Base-by-base conservation (phyloP, 2,113 vertebrate genomes). In the Ifrita kowaldi region DNA sequence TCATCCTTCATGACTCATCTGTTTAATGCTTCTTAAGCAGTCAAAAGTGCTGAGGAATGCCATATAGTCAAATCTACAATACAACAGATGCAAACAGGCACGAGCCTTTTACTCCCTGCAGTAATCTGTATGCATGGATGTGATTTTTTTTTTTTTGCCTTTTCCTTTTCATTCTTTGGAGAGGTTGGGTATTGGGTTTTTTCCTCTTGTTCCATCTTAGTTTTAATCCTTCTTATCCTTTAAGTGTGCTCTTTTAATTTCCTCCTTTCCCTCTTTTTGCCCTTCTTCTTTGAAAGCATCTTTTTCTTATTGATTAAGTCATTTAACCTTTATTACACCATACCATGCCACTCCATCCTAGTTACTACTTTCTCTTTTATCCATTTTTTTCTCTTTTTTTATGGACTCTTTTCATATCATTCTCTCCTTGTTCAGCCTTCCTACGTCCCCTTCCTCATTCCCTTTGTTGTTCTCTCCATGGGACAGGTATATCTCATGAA, bases 401-500 rank as follows among this genome's bases (percentile, higher is more conserved):
- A 78, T 90, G 80, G 76, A 64, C 83, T 88, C 77, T 90, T 78
- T 96, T 96, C 60, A 78, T 94, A 91, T 85, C 17, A 65, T 89
- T 84, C 74, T 91, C 57, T 78, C 49, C 83, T 84, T 84, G 52
- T 84, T 93, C 89, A 73, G 60, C 50, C 74, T 95, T 95, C 71
- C 64, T 87, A 19, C 32, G 1, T 88, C 79, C 91, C 79, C 42
- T 81, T 93, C 57, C 75, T 93, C 71, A 46, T 70, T 90, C 62
- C 28, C 53, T 97, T 97, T 94, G 80, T 96, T 93, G 79, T 94
- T 94, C 56, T 94, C 89, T 97, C 90, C 41, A 10, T 87, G 91
- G 95, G 95, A 95, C 95, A 97, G 94, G 96, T 96, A 81, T 60
- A 71, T 84, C 83, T 95, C 79, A 42, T 94, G 88, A 96, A 95